Conservation (phyloP, 2,113 vertebrate species). For the Pao palembangensis region DNA sequence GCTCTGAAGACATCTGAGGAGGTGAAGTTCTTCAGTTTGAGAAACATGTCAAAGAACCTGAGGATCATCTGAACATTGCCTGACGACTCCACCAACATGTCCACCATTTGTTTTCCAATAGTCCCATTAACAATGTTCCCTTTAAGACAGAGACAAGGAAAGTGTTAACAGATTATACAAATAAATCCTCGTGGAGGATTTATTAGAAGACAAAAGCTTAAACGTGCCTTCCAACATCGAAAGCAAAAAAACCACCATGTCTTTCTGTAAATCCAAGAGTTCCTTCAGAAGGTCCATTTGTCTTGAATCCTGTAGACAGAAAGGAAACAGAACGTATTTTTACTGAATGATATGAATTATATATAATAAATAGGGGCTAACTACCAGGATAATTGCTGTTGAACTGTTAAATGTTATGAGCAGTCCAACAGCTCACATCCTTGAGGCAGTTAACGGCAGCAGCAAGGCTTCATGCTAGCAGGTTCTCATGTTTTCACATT, state of each 20-base stretch:
- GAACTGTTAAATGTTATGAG: too few species aligned
- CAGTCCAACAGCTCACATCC: neutral
- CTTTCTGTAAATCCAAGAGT: constrained; percentile 95
- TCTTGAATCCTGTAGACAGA: constrained; percentile 83
- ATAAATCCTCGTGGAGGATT: neutral
- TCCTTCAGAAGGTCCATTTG: constrained; percentile 92
- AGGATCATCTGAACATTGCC: constrained; percentile 95
- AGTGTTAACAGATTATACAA: neutral
- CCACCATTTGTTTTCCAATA: constrained; percentile 97
- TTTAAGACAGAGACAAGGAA: constrained; percentile 39
- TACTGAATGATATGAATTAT: neutral
- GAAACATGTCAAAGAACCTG: constrained; percentile 95
- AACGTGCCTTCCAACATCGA: constrained; percentile 92
- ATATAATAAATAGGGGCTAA: too few species aligned
- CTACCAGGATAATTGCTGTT: too few species aligned
- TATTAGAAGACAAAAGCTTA: neutral
- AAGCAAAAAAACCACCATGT: constrained; percentile 96
- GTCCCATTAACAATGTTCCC: constrained; percentile 95
- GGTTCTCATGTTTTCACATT: neutral
- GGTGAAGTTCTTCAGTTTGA: constrained; percentile 92
- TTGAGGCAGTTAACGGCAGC: too few species aligned
- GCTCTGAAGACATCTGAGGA: constrained; percentile 88
- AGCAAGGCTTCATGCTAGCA: too few species aligned
- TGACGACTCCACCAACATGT: constrained; percentile 95
- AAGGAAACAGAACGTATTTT: neutral